Evolutionary conservation across 2,113 vertebrate species (phyloP), one percentile per base, ranked within the genome.

Genomic region (Panurus biarmicus): DNA sequence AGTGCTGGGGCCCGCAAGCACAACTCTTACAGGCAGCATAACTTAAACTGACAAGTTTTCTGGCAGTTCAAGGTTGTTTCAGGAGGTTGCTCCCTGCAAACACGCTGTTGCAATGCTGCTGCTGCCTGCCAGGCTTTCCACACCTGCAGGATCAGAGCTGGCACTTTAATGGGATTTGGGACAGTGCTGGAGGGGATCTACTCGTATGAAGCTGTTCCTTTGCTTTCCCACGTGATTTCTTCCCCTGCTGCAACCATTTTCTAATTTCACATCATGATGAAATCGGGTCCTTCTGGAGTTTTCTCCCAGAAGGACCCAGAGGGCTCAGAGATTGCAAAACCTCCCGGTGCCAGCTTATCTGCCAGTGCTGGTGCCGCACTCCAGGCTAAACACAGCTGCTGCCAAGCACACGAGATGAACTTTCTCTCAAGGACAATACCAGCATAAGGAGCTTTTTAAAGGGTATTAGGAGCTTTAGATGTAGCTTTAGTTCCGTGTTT

Each of bases 311-410:
- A 80, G 2, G 72, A 57, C 26, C 54, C 23, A 9, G 72, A 53
- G 72, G 80, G 84, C 76, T 65, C 80, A 33, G 18, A 25, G 89
- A 67, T 71, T 95, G 91, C 83, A 87, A 78, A 93, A 92, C 48
- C 57, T 84, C 56, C n/a, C 0, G 11, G 85, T 33, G 88, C 88
- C 3, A 26, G 28, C 73, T 92, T 81, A 75, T 93, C 92, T 89
- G 93, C 76, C 69, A 14, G 61, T 9, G 88, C 86, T n/a, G 85
- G 80, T 71, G 90, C 83, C 2, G 4, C n/a, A 7, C 83, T 88
- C 88, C 83, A 84, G 94, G 87, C 80, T 26, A 74, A 92, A 67
- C 14, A 73, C 58, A 67, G 88, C 82, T 64, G 51, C 83, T 89
- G 93, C 91, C 91, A 95, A 58, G 53, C 73, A 78, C 75, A 8